Percentiles rank a stretch among this genome's conserved stretches.
Conservation (phyloP, 1,140 invertebrate species). For the silkworm (Bombyx mori) region DNA sequence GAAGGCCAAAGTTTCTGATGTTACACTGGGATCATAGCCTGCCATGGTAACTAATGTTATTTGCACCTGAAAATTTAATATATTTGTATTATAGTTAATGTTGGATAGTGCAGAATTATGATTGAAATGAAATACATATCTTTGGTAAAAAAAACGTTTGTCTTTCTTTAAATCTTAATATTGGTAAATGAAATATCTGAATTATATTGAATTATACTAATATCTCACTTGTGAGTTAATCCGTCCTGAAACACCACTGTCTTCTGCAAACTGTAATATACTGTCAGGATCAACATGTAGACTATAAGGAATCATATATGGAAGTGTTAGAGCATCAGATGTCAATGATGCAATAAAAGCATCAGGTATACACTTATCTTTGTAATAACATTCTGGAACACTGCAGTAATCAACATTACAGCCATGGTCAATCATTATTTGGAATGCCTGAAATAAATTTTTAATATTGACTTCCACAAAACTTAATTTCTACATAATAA, state of each 20-base stretch:
- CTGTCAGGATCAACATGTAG: conserved; percentile 49
- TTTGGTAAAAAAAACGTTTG: too few relatives aligned
- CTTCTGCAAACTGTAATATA: conserved; percentile 31
- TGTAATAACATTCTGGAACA: conserved; percentile 9
- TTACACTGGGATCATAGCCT: conserved; percentile 18
- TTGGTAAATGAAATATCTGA: too few relatives aligned
- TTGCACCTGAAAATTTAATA: conserved; percentile 33
- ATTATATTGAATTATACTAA: not conserved
- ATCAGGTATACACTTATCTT: conserved; percentile 44
- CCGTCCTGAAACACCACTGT: conserved; percentile 27
- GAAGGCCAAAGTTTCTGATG: conserved; percentile 23
- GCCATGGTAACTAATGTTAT: conserved; percentile 33
- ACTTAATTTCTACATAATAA: not conserved
- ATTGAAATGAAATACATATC: too few relatives aligned
- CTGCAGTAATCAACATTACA: conserved; percentile 65
- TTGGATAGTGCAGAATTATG: too few relatives aligned
- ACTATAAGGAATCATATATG: conserved; percentile 47
- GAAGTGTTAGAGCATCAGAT: conserved; percentile 34
- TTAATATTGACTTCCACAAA: too few relatives aligned
- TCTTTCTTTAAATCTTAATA: too few relatives aligned
- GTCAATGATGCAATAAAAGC: conserved; percentile 50
- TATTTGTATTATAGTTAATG: too few relatives aligned
- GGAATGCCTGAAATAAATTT: conserved; percentile 50
- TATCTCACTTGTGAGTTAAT: conserved; percentile 39
- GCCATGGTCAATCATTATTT: conserved; percentile 50